phyloP scores from a whole-genome alignment of 37 sponge, comb jelly and placozoan species.

The Halisarca cf. caerulea region DNA sequence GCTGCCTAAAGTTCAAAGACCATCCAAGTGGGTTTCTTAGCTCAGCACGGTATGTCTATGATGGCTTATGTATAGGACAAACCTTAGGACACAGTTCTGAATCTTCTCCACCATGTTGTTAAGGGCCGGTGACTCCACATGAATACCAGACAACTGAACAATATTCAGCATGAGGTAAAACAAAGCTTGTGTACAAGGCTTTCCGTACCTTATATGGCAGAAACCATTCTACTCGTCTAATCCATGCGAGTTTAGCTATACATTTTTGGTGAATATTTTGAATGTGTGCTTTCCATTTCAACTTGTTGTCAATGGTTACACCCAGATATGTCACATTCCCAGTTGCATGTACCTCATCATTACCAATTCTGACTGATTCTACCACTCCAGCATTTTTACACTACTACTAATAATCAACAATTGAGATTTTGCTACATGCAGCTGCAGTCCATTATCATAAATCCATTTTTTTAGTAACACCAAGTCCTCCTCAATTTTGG shows the following conservation, averaged over 20 bases:
- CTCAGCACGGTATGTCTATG: not conserved
- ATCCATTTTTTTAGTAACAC: not conserved
- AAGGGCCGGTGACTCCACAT: constrained; percentile 8
- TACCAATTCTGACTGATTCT: not conserved
- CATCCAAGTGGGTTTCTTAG: not conserved
- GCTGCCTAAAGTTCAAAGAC: constrained; percentile 1
- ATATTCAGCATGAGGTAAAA: not conserved
- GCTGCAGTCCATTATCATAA: not conserved
- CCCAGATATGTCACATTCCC: constrained; percentile 9
- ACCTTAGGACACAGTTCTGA: constrained; percentile 21
- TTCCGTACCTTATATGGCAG: not conserved
- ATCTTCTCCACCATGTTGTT: not conserved
- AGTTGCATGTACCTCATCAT: not conserved
- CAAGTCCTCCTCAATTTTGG: constrained; percentile 4
- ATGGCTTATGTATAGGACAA: not conserved
- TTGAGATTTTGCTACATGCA: constrained; percentile 14
- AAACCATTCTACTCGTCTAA: not conserved
- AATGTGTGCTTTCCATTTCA: constrained; percentile 18
- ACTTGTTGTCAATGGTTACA: not conserved
- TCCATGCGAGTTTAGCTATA: not conserved
- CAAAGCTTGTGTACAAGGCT: not conserved
- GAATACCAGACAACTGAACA: constrained; percentile 10
- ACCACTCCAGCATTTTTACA: not conserved
- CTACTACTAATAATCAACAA: constrained; percentile 18
- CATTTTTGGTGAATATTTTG: not conserved